Evolutionary conservation across 2,113 vertebrate genomes (phyloP), one percentile per base, ranked within the genome.

Genomic region (Salminus brasiliensis): DNA sequence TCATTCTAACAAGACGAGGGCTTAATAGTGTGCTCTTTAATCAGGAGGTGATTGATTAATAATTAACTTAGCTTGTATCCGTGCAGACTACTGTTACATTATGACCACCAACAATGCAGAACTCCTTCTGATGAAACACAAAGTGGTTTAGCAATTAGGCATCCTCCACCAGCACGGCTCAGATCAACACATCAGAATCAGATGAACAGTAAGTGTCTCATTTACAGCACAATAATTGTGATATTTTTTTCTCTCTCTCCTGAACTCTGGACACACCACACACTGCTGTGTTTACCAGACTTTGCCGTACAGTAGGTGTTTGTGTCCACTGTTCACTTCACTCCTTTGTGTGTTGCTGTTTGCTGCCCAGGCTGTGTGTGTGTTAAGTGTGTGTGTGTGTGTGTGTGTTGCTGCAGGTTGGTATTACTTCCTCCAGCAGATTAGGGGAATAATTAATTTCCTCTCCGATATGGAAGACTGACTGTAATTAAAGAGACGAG

Each of bases 401-500:
- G 5, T 74, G 60, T 83, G 45, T 78, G 68, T 81, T 75, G 66
- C 34, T 78, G 80, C 77, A 74, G 79, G 84, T 81, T 83, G 77
- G 86, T 85, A 34, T 88, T 89, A 87, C 83, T 80, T 89, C 87
- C 88, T 82, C 63, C 74, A 86, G 89, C 87, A 88, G 88, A 87
- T 86, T 82, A 92, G 89, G 86, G 86, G 87, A 80, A 92, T 93
- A 90, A 92, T 91, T 91, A 91, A 89, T 90, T 92, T 89, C 85
- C 89, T 88, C 81, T 85, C 81, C 79, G 88, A 90, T 84, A 73
- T 78, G 87, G 86, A 87, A 91, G 86, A 87, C 86, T 75, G 83
- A 65, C 83, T 92, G 88, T 89, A 88, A 91, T 91, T 88, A 91
- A 85, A 63, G 77, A 85, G 77, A 88, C 77, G 85, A 25, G 80